These are phyloP conservation scores for Trichogramma evanescens DNA, from an alignment of 2,888 invertebrate genomes.

Conservation along the genomic window DNA sequence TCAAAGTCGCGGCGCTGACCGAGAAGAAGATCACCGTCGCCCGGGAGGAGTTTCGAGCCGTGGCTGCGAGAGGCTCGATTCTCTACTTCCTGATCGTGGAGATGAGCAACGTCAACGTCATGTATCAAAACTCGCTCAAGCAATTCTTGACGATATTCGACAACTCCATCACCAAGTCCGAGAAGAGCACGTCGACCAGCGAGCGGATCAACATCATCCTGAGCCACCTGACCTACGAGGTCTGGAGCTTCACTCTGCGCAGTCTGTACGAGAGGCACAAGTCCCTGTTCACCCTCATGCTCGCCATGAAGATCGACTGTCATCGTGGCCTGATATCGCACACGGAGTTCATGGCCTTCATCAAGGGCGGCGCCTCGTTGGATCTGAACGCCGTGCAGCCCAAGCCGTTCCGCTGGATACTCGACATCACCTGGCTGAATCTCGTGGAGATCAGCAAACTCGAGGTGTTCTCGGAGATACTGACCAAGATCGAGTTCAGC, in stretches of 20 bases:
- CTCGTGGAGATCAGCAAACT: slow-evolving; percentile 87
- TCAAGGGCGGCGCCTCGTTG: slow-evolving; percentile 91
- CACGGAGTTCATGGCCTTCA: slow-evolving; percentile 89
- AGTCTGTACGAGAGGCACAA: slow-evolving; percentile 92
- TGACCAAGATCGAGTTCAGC: slow-evolving; percentile 72
- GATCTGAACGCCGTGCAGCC: slow-evolving; percentile 87
- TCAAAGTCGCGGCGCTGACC: slow-evolving; percentile 85
- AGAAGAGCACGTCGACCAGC: slow-evolving; percentile 73
- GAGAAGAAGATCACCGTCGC: slow-evolving; percentile 91
- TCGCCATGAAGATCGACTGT: slow-evolving; percentile 92
- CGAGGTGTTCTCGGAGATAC: slow-evolving; percentile 69
- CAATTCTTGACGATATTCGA: slow-evolving; percentile 92
- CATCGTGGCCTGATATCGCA: slow-evolving; percentile 74
- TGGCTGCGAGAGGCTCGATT: slow-evolving; percentile 89
- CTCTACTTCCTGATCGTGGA: slow-evolving; percentile 93
- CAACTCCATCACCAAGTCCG: slow-evolving; percentile 84
- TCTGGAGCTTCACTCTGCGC: slow-evolving; percentile 86
- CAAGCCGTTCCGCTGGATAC: slow-evolving; percentile 90
- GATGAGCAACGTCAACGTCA: slow-evolving; percentile 92
- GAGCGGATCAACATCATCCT: slow-evolving; percentile 86
- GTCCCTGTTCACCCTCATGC: slow-evolving; percentile 83
- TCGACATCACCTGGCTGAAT: slow-evolving; percentile 94
- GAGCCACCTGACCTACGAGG: slow-evolving; percentile 81
- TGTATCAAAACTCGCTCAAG: slow-evolving; percentile 94
- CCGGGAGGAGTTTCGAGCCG: slow-evolving; percentile 90